Percentiles rank a stretch among this genome's conserved stretches.
These are phyloP conservation scores for Pseudorasbora parva DNA, from an alignment of 2,113 vertebrate species.

Conservation along the genomic window DNA sequence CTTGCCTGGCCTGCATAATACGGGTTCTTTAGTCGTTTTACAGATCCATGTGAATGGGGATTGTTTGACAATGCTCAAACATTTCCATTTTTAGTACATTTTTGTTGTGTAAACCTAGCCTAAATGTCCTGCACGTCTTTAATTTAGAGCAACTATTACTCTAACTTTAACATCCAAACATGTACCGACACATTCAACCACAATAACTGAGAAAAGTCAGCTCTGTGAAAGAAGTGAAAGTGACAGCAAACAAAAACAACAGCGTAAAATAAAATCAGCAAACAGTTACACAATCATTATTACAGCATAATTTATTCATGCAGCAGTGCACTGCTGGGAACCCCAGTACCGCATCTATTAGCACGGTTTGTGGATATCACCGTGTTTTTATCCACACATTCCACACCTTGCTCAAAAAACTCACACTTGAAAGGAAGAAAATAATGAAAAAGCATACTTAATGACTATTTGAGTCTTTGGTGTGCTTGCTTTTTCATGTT, in stretches of 20 bases:
- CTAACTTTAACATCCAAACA: neutral
- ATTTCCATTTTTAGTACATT: too few relatives aligned
- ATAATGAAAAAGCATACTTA: constrained; percentile 13
- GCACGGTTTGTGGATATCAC: neutral
- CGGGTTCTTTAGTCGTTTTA: too few relatives aligned
- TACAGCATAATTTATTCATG: constrained; percentile 15
- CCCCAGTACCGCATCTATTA: neutral
- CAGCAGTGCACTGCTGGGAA: neutral
- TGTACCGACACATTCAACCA: neutral
- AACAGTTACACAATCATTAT: constrained; percentile 14
- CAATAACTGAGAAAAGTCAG: neutral
- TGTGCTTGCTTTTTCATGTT: neutral
- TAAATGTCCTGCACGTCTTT: neutral
- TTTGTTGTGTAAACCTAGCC: too few relatives aligned
- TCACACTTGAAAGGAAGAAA: constrained; percentile 18
- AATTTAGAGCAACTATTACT: neutral
- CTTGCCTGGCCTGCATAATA: too few relatives aligned
- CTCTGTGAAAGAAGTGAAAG: constrained; percentile 12
- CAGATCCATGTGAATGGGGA: too few relatives aligned
- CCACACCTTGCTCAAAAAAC: neutral
- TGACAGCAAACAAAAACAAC: constrained; percentile 9
- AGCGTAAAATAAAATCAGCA: neutral
- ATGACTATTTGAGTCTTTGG: neutral
- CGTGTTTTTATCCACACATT: neutral
- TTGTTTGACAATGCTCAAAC: too few relatives aligned